A percentile compares a stretch with the other conserved stretches of the same genome.
Evolutionary conservation across 1,140 invertebrate species (phyloP).

Genomic region (Drosophila parvula): DNA sequence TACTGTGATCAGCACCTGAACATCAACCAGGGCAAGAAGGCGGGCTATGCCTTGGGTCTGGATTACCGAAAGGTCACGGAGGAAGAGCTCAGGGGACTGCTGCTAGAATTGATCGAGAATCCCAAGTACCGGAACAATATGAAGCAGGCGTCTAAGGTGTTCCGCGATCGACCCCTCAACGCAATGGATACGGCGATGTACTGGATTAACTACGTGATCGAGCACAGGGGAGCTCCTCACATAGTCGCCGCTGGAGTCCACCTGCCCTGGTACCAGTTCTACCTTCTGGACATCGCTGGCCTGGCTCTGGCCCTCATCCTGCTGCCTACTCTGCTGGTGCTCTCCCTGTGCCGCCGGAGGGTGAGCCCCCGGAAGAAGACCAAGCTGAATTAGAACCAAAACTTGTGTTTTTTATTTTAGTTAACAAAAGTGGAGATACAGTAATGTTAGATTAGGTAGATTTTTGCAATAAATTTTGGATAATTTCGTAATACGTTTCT

Average conservation of each 20-base stretch:
- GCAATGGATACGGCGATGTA: constrained; percentile 86
- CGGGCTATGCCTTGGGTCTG: constrained; percentile 57
- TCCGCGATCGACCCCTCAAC: constrained; percentile 85
- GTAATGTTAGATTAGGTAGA: constrained; percentile 43
- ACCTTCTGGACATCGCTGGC: constrained; percentile 86
- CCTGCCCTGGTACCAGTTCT: constrained; percentile 87
- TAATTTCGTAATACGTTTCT: constrained; percentile 51
- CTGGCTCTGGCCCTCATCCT: constrained; percentile 29
- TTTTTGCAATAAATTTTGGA: constrained; percentile 32
- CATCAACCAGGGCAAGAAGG: constrained; percentile 46
- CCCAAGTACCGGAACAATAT: constrained; percentile 83
- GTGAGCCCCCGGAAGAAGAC: constrained; percentile 19
- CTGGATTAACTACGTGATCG: constrained; percentile 87
- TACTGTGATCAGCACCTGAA: constrained; percentile 85
- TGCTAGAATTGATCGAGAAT: constrained; percentile 84
- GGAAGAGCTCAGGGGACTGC: constrained; percentile 73
- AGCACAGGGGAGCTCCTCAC: constrained; percentile 86
- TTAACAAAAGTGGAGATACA: constrained; percentile 38
- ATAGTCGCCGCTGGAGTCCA: constrained; percentile 85
- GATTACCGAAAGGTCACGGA: constrained; percentile 71
- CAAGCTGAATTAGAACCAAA: constrained; percentile 51
- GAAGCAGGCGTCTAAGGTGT: constrained; percentile 83
- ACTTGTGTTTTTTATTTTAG: constrained; percentile 40
- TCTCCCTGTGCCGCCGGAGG: constrained; percentile 15
- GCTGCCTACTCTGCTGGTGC: constrained; percentile 39